These are phyloP conservation scores for Physocephala rufipes DNA, from an alignment of 2,888 invertebrate genomes.

Conservation along the genomic window DNA sequence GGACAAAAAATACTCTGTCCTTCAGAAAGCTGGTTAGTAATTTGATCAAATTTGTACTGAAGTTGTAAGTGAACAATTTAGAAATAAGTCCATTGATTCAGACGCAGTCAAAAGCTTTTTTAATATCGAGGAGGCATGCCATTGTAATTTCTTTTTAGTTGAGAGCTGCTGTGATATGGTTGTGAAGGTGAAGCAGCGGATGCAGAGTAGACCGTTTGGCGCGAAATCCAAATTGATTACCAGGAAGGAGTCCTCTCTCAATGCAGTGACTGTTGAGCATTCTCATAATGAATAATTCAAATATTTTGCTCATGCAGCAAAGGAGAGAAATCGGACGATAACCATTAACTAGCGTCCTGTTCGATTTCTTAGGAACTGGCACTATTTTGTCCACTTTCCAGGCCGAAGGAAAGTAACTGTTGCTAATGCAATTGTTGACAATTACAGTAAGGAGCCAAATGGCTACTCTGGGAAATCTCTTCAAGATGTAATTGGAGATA, in stretches of 20 bases:
- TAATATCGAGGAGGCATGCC: background rate
- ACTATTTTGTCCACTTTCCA: constrained; percentile 29
- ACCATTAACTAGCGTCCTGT: constrained; percentile 4
- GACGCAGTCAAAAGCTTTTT: background rate
- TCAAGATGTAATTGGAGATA: constrained; percentile 17
- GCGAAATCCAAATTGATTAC: background rate
- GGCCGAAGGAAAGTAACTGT: constrained; percentile 27
- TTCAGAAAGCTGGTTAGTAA: background rate
- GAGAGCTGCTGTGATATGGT: background rate
- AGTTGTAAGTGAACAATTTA: background rate
- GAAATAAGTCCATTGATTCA: background rate
- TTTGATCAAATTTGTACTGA: background rate
- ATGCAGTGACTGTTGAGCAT: background rate
- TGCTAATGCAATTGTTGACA: constrained; percentile 33
- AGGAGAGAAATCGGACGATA: constrained; percentile 33
- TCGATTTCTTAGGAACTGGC: constrained; percentile 27
- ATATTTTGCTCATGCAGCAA: constrained; percentile 25
- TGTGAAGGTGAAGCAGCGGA: background rate
- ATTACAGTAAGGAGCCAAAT: constrained; percentile 23
- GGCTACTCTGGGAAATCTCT: background rate
- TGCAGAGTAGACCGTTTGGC: background rate
- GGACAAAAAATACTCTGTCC: background rate
- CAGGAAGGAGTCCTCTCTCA: too few species aligned
- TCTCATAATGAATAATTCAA: constrained; percentile 20
- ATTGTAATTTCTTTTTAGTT: background rate